Percentiles rank a stretch among this genome's conserved stretches.
These are phyloP conservation scores for Regulus satrapa DNA, from an alignment of 2,113 vertebrate genomes.

Conservation along the genomic window DNA sequence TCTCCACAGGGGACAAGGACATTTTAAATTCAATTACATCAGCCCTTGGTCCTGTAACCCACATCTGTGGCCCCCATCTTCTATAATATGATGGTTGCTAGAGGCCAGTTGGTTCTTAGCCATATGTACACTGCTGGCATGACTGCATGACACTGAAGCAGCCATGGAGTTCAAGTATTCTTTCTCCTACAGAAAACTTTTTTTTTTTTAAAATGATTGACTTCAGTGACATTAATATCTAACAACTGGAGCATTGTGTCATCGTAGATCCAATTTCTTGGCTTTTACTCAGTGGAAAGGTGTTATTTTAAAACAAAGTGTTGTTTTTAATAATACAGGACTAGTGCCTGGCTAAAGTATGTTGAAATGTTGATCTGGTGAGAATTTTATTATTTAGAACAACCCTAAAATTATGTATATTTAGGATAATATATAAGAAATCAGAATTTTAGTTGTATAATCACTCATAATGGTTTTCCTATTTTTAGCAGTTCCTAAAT, in stretches of 20 bases:
- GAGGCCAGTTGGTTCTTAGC: not conserved
- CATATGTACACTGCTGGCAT: not conserved
- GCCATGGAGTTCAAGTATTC: not conserved
- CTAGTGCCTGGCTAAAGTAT: not conserved
- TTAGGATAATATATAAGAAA: not conserved
- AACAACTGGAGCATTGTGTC: not conserved
- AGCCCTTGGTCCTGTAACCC: not conserved
- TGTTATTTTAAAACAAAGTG: not conserved
- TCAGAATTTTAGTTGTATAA: not conserved
- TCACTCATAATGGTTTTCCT: not conserved
- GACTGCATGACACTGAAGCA: not conserved
- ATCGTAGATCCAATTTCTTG: not conserved
- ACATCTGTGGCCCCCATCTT: not conserved
- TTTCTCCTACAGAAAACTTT: not conserved
- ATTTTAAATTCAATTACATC: not conserved
- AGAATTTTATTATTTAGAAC: not conserved
- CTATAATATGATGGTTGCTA: not conserved
- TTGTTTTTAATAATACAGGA: not conserved
- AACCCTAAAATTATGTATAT: not conserved
- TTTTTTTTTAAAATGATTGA: not conserved
- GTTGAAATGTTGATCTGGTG: not conserved
- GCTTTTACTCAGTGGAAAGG: not conserved
- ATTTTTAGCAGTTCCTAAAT: constrained; percentile 10
- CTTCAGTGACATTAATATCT: not conserved
- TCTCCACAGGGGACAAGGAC: not conserved